Evolutionary conservation across 2,113 vertebrate genomes (phyloP), one percentile per base, ranked within the genome.

Genomic region (Cottus gobio): DNA sequence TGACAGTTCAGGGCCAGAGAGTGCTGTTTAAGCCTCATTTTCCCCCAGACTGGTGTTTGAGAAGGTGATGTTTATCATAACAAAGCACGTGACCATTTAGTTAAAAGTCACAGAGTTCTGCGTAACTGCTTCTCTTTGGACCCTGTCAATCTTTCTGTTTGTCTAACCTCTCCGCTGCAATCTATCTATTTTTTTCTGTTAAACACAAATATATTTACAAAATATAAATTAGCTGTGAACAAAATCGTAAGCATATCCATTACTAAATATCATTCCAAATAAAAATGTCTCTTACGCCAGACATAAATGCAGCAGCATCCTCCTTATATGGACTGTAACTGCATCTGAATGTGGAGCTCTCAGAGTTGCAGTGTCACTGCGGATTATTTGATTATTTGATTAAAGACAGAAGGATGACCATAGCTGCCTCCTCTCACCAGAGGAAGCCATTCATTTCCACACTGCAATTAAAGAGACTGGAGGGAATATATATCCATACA

Each of bases 31-130:
- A 78, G 75, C 77, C 36, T 82, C 77, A 80, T 83, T 83, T 87
- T 86, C 77, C 82, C 60, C 80, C 24, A 66, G 79, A 85, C 31
- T 48, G 75, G n/a, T 57, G 42, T 77, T 85, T 77, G 68, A 87
- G 72, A 89, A 90, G 85, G 88, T 88, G 65, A 83, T 85, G 74
- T 88, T 91, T 88, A 91, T 85, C 85, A 90, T 89, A 84, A 90
- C 88, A 91, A 91, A 87, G 70, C 78, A 61, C 66, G 74, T 56
- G 42, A 70, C 30, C 42, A 54, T 78, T 83, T 85, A 89, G 57
- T 74, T 72, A 75, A 75, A 77, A 89, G 74, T 79, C 42, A 61
- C 5, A 64, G 48, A 50, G 42, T 75, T 86, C 22, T 65, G 61
- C 54, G 46, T 79, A 65, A 34, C 60, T 71, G 80, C 80, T 71